phyloP scores from a whole-genome alignment of 2,888 invertebrate species.

The Neelides folsomi region DNA sequence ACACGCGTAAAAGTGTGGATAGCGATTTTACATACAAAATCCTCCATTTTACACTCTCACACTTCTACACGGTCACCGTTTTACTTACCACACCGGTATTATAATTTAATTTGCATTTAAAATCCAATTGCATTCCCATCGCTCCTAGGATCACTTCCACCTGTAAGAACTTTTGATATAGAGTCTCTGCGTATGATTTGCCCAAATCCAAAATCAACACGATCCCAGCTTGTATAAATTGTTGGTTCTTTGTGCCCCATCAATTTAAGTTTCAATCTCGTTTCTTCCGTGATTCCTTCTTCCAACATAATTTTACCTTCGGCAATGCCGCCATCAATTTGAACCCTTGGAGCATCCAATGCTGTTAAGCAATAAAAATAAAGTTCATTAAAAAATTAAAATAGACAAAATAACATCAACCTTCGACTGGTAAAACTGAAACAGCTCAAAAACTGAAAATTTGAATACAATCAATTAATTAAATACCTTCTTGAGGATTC shows the following conservation, averaged over 20 bases:
- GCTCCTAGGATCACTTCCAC: conserved; percentile 25
- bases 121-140: conserved; percentile 26
- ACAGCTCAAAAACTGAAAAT: background rate
- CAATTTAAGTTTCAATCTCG: conserved; percentile 8
- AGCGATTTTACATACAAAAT: too few relatives aligned
- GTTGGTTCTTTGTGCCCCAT: conserved; percentile 25
- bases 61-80: too few relatives aligned
- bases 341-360: conserved; percentile 24
- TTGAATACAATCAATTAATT: background rate
- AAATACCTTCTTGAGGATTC: conserved; percentile 29
- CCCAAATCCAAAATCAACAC: conserved; percentile 20
- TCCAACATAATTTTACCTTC: conserved; percentile 24
- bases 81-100: too few relatives aligned
- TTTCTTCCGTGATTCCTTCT: conserved; percentile 22
- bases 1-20: too few relatives aligned
- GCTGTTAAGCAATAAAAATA: too few relatives aligned
- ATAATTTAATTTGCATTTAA: too few relatives aligned
- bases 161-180: conserved; percentile 18
- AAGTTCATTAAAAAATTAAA: background rate
- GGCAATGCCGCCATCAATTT: conserved; percentile 19
- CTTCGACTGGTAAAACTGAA: background rate
- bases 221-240: conserved; percentile 12
- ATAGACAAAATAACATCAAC: background rate
- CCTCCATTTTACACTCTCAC: too few relatives aligned
- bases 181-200: conserved; percentile 27